A percentile compares a stretch with the other conserved stretches of the same genome.
These are phyloP conservation scores for Nycticebus coucang DNA, from an alignment of 2,113 vertebrate species.

Conservation along the genomic window DNA sequence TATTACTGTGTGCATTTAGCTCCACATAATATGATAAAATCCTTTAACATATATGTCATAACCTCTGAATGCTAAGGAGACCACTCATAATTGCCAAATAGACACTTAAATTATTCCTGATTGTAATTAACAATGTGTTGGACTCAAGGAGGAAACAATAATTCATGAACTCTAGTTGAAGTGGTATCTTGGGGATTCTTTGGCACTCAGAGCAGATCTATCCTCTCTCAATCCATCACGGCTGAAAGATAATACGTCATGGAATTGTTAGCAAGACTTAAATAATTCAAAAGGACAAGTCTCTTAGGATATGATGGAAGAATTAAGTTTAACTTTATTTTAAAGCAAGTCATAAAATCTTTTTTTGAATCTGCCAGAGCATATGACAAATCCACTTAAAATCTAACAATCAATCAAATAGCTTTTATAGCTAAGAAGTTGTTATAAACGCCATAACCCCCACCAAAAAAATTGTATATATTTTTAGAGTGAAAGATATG, in stretches of 20 bases:
- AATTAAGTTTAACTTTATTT: constrained; percentile 70
- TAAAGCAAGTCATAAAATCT: constrained; percentile 70
- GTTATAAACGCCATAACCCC: background rate
- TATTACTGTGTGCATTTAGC: background rate
- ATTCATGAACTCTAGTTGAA: constrained; percentile 4
- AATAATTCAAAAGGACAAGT: constrained; percentile 71
- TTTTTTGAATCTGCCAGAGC: constrained; percentile 65
- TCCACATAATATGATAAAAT: background rate
- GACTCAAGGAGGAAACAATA: background rate
- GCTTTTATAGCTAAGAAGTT: constrained; percentile 26
- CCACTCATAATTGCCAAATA: background rate
- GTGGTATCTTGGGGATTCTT: constrained; percentile 44
- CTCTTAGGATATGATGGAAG: constrained; percentile 42
- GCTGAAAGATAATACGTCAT: constrained; percentile 55
- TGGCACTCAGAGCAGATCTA: constrained; percentile 30
- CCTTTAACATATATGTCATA: background rate
- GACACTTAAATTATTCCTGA: constrained; percentile 12
- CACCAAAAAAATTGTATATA: background rate
- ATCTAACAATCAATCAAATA: constrained; percentile 20
- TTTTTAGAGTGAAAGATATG: background rate
- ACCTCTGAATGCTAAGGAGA: background rate
- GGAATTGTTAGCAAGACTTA: constrained; percentile 62
- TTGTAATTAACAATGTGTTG: constrained; percentile 54
- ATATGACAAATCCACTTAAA: constrained; percentile 67
- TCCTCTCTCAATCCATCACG: constrained; percentile 49